Evolutionary conservation across 1,140 invertebrate genomes (phyloP), one percentile per base, ranked within the genome.

Genomic region (Hycleus cichorii): DNA sequence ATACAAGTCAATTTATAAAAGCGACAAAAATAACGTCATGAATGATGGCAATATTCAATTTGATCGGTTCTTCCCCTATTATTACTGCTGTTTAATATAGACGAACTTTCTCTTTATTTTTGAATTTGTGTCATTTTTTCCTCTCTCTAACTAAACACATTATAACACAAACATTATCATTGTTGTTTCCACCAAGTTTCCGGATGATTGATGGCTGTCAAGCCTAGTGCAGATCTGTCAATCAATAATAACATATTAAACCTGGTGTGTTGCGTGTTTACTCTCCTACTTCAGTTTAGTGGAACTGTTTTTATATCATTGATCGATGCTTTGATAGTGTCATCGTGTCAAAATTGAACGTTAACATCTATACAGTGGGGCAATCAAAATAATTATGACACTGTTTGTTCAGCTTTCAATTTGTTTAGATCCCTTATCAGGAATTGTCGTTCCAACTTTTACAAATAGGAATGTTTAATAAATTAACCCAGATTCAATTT

Each of bases 381-480:
- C 51, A 53, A 53, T 53, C 51, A 53, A 53, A 53, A 53, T 48
- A 57, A 57, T 57, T 57, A 32, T 32, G 54, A 57, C 54, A 57
- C 26, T 57, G 47, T 57, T 57, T 57, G 47, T 44, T 57, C 47
- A 48, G 54, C 54, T 53, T 53, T 53, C 46, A 53, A 53, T 45
- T 46, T 53, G 51, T 45, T 53, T 45, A 45, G 42, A 38, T 32
- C 46, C 46, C 43, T 45, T 53, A 45, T 38, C 44, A 53, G 45
- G 42, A 46, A 45, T 46, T 42, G 42, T 46, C 45, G 40, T 46
- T 12, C 24, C 46, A 26, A 39, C 51, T 24, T 32, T 7, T 32
- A 32, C 32, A 32, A 32, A 32, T 45, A 46, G 40, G 18, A 45
- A 27, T 53, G 40, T 53, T 38, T 53, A 44, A 44, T 52, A 39